Conservation (phyloP, 2,888 invertebrate genomes). For the Allacma fusca region DNA sequence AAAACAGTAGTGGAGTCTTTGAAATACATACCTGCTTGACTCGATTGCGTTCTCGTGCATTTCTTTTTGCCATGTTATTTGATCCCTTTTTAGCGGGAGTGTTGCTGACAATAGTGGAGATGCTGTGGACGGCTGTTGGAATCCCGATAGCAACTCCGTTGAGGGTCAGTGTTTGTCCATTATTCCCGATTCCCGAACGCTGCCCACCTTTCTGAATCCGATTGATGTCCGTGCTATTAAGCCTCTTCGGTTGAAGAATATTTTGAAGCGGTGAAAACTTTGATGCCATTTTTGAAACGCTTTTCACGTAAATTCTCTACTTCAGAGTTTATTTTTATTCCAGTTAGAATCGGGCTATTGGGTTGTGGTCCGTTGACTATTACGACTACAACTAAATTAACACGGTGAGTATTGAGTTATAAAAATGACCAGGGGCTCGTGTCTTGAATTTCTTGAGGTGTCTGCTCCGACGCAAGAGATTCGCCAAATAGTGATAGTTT, state of each 20-base stretch:
- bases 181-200: background rate
- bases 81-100: conserved; percentile 51
- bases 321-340: no score
- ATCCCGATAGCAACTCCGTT: conserved; percentile 39
- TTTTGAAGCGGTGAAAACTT: conserved; percentile 39
- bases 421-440: no score
- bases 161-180: conserved; percentile 28
- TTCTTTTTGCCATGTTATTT: conserved; percentile 80
- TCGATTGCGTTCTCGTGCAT: conserved; percentile 91
- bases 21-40: conserved; percentile 67
- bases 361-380: no score
- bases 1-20: no score
- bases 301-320: conserved; percentile 3
- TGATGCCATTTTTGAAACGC: conserved; percentile 23
- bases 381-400: background rate
- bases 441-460: no score
- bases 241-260: conserved; percentile 41
- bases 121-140: conserved; percentile 8
- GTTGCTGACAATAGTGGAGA: background rate
- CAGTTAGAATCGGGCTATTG: no score
- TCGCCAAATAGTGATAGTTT: no score
- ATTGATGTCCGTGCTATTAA: background rate
- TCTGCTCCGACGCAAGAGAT: conserved; percentile 29
- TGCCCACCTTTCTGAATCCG: conserved; percentile 19
- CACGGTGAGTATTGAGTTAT: background rate